phyloP scores from a whole-genome alignment of 2,113 vertebrate genomes.

The Myotis lucifugus region DNA sequence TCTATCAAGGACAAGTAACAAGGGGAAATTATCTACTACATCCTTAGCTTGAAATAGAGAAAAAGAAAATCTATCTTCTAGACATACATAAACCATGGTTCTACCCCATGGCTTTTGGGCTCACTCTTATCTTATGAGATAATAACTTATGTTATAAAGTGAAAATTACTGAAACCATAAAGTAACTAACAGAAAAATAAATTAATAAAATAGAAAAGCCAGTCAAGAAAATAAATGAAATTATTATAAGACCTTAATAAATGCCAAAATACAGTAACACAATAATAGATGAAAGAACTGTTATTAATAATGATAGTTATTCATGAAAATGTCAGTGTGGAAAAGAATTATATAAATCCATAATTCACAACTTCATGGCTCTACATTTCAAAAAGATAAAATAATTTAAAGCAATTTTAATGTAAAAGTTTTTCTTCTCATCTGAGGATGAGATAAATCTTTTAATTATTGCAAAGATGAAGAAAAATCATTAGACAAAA shows the following conservation, averaged over 20 bases:
- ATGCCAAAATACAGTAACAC: neutral
- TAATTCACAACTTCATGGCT: neutral
- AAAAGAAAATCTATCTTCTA: conserved; percentile 4
- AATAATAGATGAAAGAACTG: neutral
- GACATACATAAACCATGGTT: neutral
- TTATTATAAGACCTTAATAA: neutral
- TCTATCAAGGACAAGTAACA: neutral
- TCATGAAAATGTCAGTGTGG: neutral
- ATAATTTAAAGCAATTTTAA: neutral
- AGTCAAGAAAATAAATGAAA: neutral
- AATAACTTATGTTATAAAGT: neutral
- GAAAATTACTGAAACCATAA: neutral
- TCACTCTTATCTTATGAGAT: neutral
- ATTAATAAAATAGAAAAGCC: neutral
- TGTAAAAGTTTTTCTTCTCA: neutral
- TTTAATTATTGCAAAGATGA: neutral
- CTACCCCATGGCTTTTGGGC: neutral
- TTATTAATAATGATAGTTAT: neutral
- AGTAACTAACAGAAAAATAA: neutral
- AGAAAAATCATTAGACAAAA: neutral
- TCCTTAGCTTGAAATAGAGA: neutral
- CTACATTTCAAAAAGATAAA: neutral
- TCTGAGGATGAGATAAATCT: neutral
- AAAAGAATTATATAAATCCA: neutral
- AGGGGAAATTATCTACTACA: neutral